Percentiles rank a stretch among this genome's conserved stretches.
phyloP scores from a whole-genome alignment of 64 coral and sea anemone genomes.

The Pocillopora verrucosa region DNA sequence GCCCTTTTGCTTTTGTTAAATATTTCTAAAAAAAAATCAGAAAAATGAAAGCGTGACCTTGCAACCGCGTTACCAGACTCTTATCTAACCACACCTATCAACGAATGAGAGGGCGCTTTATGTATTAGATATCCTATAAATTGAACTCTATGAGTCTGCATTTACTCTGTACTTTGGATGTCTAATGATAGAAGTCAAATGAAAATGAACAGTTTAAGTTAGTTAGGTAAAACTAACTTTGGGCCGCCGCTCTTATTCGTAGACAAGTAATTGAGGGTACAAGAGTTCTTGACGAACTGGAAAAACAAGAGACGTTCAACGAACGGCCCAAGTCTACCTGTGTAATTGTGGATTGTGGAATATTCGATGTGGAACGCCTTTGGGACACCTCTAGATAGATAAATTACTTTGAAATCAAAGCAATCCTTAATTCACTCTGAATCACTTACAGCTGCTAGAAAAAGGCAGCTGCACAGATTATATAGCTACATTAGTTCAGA shows the following conservation, averaged over 20 bases:
- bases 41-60: too few relatives aligned
- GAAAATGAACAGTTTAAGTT: background rate
- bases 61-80: too few relatives aligned
- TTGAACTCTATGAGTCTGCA: too few relatives aligned
- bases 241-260: background rate
- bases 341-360: conserved; percentile 74
- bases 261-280: conserved; percentile 97
- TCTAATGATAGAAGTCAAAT: too few relatives aligned
- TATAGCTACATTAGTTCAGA: background rate
- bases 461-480: background rate
- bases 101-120: too few relatives aligned
- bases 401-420: background rate
- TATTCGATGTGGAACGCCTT: conserved; percentile 66
- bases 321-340: conserved; percentile 88
- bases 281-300: conserved; percentile 67
- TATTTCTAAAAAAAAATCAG: too few relatives aligned
- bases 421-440: background rate
- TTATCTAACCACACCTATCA: too few relatives aligned
- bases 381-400: conserved; percentile 41
- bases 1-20: too few relatives aligned
- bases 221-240: background rate
- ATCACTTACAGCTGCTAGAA: background rate
- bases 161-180: too few relatives aligned
- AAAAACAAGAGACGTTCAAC: conserved; percentile 93
- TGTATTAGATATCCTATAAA: too few relatives aligned